Evolutionary conservation across 2,113 vertebrate species (phyloP).

Genomic region (Dasyprocta punctata): DNA sequence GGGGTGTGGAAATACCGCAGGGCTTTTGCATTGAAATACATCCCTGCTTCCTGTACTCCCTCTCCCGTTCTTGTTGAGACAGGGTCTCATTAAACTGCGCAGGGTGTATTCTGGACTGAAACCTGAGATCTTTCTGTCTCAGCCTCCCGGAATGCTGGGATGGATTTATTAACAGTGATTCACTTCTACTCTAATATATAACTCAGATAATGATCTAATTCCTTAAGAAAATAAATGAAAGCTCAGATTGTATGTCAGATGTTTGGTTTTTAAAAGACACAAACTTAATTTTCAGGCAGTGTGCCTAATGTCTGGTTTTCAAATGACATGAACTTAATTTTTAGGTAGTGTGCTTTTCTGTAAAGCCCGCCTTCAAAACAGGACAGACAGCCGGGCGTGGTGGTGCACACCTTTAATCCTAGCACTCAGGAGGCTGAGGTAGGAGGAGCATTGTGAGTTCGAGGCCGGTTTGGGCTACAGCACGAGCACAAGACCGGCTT

Average conservation of each 20-base stretch:
- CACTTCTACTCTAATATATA: neutral
- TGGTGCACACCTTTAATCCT: too few relatives aligned
- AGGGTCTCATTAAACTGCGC: too few relatives aligned
- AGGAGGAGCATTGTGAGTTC: too few relatives aligned
- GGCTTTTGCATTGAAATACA: too few relatives aligned
- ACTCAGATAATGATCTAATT: neutral
- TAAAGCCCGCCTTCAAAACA: neutral
- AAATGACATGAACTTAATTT: neutral
- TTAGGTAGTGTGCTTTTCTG: neutral
- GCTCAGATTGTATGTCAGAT: neutral
- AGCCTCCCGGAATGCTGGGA: neutral
- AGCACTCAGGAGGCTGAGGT: too few relatives aligned
- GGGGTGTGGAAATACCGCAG: too few relatives aligned
- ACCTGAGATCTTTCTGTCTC: neutral
- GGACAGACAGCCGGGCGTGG: rapidly evolving
- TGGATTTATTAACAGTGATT: neutral
- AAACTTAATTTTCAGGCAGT: neutral
- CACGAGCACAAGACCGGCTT: too few relatives aligned
- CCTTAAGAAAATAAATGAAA: neutral
- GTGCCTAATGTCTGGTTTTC: too few relatives aligned
- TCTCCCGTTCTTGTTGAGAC: too few relatives aligned
- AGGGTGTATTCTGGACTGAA: too few relatives aligned
- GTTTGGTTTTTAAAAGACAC: neutral
- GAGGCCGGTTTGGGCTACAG: too few relatives aligned
- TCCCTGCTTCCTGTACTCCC: too few relatives aligned